These are phyloP conservation scores for Rattus norvegicus DNA, from an alignment of 2,113 vertebrate species.

Conservation along the genomic window DNA sequence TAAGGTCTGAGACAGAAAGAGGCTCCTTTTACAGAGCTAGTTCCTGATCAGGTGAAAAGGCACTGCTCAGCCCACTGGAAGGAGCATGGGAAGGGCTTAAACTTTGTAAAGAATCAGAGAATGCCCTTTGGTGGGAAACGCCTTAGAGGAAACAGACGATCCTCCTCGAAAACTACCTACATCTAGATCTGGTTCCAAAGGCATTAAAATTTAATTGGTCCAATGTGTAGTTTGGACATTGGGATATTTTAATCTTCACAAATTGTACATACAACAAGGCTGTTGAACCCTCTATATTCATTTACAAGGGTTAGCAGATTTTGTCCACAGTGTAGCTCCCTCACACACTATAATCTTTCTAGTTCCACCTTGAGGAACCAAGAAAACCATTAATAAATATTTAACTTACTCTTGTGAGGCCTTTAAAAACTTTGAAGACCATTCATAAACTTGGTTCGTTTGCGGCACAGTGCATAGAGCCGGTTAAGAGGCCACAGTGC, in stretches of 20 bases:
- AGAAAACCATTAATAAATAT: conserved; percentile 34
- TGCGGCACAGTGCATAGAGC: background rate
- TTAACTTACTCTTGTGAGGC: conserved; percentile 32
- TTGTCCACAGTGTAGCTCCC: background rate
- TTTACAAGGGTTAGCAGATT: conserved; percentile 51
- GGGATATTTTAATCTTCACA: background rate
- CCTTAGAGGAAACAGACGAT: background rate
- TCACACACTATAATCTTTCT: background rate
- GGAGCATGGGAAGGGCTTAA: background rate
- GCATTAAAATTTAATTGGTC: conserved; percentile 23
- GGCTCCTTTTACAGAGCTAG: conserved; percentile 47
- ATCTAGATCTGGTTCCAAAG: background rate
- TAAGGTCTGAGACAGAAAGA: background rate
- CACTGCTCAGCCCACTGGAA: conserved; percentile 13
- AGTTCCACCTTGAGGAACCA: conserved; percentile 8
- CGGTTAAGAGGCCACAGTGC: background rate
- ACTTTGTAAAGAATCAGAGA: background rate
- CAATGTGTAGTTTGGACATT: background rate
- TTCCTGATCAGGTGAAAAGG: conserved; percentile 55
- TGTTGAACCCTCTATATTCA: conserved; percentile 37
- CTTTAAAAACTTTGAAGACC: conserved; percentile 44
- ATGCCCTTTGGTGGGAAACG: conserved; percentile 12
- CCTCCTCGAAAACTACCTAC: conserved; percentile 19
- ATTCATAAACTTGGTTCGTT: conserved; percentile 55
- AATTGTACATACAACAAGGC: conserved; percentile 2